Base-by-base conservation (phyloP, 2,113 vertebrate species). In the Paracanthobrama guichenoti region DNA sequence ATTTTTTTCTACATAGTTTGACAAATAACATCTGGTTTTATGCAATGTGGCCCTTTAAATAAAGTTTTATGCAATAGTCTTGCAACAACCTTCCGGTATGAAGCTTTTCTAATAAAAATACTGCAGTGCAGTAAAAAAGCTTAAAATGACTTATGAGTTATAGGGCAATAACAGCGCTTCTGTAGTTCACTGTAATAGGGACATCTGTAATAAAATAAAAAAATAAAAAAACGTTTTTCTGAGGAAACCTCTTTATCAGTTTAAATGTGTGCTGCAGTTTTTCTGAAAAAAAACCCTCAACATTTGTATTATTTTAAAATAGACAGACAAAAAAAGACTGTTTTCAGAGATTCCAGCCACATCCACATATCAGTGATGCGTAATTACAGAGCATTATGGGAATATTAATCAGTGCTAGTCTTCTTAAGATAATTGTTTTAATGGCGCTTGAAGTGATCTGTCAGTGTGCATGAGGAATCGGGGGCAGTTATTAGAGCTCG, bases 351-450 rank as follows among this genome's bases (percentile, higher is more conserved):
- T 67, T 81, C 20, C 12, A 10, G 44, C 26, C 79, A 48, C 62
- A 69, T 81, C 42, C 62, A 14, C 48, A 55, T 81, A 81, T 81
- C 79, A 81, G 46, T 71, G 22, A 71, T 81, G 48, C 4, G 46
- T 71, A 81, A 81, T 81, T 81, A n/a, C 66, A 71, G 79, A 55
- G 46, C 46, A 71, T 81, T 55, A 55, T 81, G 79, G 79, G 48
- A 71, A 81, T 81, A 81, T 71, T 71, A 81, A 81, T 81, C 79
- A 81, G 46, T 11, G 46, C 64, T 67, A 3, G 79, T 81, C 64
- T 81, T 81, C 28, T 71, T 71, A 35, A 39, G 79, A 81, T 71
- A 71, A 81, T 71, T 71, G 64, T 57, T 81, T 71, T 81, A 81
- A 81, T 81, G 48, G 79, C 16, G 42, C 24, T 66, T 80, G 78